Conservation (phyloP, 2,797 vertebrate species). For the Ibycter americanus region DNA sequence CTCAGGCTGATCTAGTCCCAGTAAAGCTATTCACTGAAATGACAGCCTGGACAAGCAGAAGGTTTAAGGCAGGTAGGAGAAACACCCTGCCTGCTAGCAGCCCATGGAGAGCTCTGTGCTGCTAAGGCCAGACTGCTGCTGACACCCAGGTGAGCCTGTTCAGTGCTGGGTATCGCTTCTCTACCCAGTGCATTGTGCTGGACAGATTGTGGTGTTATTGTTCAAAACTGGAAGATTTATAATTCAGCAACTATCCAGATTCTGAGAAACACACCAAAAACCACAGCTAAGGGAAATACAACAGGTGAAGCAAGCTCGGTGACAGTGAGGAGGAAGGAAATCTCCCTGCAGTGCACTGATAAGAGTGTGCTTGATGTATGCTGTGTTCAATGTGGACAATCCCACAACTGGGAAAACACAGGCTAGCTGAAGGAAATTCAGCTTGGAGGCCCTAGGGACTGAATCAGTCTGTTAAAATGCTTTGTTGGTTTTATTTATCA, state of each 20-base stretch:
- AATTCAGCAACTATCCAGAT: neutral
- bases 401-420: neutral
- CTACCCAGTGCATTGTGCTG: neutral
- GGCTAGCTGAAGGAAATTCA: conserved; percentile 41
- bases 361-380: conserved; percentile 13
- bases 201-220: neutral
- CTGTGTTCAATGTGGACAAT: neutral
- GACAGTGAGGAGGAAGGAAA: conserved; percentile 48
- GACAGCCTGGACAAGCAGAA: neutral
- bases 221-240: neutral
- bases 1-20: neutral
- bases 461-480: conserved; percentile 42
- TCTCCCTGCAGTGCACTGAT: conserved; percentile 45
- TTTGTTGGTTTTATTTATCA: conserved; percentile 45
- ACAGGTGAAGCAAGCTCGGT: conserved; percentile 45
- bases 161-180: neutral
- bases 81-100: neutral
- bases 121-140: neutral
- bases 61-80: neutral
- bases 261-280: conserved; percentile 7
- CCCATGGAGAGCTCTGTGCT: neutral
- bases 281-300: neutral
- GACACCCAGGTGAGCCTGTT: neutral
- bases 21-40: neutral
- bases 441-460: neutral